Conservation (phyloP, 2,888 invertebrate species). For the Spodoptera picta region DNA sequence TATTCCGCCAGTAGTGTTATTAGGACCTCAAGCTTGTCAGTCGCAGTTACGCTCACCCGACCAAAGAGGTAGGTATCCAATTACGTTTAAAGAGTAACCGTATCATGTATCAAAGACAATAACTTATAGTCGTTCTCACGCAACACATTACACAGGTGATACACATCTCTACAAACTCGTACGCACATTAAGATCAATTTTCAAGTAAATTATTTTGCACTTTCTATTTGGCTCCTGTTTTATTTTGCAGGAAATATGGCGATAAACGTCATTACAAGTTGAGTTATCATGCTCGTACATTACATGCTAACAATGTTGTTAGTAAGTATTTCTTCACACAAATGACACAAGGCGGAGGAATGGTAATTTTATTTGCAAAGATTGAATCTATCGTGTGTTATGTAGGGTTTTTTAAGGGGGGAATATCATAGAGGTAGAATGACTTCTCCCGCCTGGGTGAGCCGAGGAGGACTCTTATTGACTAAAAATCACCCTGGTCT, state of each 20-base stretch:
- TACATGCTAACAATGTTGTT: constrained; percentile 32
- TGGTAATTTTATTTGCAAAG: too few species aligned
- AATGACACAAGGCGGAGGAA: too few species aligned
- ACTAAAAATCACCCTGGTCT: too few species aligned
- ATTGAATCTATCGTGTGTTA: too few species aligned
- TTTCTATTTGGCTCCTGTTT: constrained; percentile 63
- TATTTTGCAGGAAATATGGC: constrained; percentile 59
- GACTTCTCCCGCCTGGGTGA: too few species aligned
- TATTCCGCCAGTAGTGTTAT: too few species aligned
- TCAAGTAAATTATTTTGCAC: constrained; percentile 61
- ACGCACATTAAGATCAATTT: constrained; percentile 62
- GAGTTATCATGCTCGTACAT: constrained; percentile 23
- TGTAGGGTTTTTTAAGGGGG: too few species aligned
- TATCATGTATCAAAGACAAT: constrained; percentile 47
- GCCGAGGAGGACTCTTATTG: too few species aligned
- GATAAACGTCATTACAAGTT: constrained; percentile 37
- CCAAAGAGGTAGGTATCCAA: constrained; percentile 8
- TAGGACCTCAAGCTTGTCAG: too few species aligned
- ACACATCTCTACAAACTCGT: constrained; percentile 40
- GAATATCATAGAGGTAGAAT: too few species aligned
- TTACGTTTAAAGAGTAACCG: constrained; percentile 51
- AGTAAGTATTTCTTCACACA: background rate
- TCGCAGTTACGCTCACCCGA: too few species aligned
- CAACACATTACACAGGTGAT: constrained; percentile 59
- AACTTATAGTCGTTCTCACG: constrained; percentile 64